Evolutionary conservation across 2,113 vertebrate genomes (phyloP).

Genomic region (Silurus glanis): DNA sequence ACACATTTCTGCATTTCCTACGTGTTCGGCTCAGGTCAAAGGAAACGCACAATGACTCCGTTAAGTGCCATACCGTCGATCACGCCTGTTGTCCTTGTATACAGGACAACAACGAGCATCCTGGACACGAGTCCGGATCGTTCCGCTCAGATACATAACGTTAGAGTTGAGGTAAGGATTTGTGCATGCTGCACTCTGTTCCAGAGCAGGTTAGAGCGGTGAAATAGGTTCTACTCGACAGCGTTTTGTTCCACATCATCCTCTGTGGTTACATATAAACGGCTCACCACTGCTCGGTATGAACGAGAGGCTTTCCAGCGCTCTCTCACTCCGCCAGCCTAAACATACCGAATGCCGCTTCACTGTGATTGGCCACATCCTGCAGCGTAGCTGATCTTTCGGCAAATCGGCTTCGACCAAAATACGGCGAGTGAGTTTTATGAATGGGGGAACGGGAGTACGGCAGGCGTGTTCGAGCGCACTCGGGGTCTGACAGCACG

Average conservation of each 20-base stretch:
- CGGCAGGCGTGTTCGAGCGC: constrained; percentile 31
- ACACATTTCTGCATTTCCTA: not conserved
- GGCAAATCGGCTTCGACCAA: constrained; percentile 56
- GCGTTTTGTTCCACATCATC: constrained; percentile 19
- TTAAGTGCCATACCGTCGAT: not conserved
- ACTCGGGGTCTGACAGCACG: constrained; percentile 7
- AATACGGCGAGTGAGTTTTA: constrained; percentile 49
- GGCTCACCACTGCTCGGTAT: constrained; percentile 17
- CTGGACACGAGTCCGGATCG: not conserved
- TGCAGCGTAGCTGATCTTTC: constrained; percentile 34
- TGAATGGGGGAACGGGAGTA: constrained; percentile 57
- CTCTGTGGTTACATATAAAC: constrained; percentile 22
- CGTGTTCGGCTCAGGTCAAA: not conserved
- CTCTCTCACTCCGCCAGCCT: constrained; percentile 30
- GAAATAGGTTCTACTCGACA: not conserved
- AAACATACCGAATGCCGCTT: constrained; percentile 38
- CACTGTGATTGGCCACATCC: constrained; percentile 48
- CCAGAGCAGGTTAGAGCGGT: not conserved
- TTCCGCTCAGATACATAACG: not conserved
- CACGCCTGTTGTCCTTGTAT: not conserved
- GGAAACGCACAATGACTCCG: not conserved
- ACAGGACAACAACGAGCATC: too few species aligned
- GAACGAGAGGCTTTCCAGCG: not conserved
- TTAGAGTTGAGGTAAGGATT: not conserved
- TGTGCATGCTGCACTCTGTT: not conserved